Base-by-base conservation (phyloP, 2,113 vertebrate species). In the Petrocephalus microphthalmus region DNA sequence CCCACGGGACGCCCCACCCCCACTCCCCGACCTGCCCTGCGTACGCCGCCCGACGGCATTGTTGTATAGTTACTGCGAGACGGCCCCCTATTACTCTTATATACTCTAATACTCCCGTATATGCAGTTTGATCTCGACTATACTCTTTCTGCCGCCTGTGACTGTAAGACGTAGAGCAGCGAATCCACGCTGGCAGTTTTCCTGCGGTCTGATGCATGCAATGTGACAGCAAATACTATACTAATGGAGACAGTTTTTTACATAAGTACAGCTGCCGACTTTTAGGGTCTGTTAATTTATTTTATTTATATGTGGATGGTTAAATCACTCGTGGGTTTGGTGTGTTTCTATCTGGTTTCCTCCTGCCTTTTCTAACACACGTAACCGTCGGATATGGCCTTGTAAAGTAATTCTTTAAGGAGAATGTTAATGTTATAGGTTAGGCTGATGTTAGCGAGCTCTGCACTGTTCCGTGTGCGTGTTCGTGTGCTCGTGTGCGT, bases 331-430 rank as follows among this genome's bases (percentile, higher is more conserved):
- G 49, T 88, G 57, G 60, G 87, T 88, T 37, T 85, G 85, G 71
- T 78, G 89, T 87, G 84, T 64, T 90, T 57, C n/a, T 82, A 53
- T 88, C 20, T 81, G 87, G 74, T 33, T 56, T 57, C 37, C 53
- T 25, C 78, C 60, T 29, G 2, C 10, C 42, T 57, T 84, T 90
- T 74, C 47, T 88, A 53, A 52, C 33, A 88, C 78, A 78, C 89
- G 90, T 91, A 91, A 93, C 90, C 92, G 92, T 95, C 92, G 89
- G 90, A 90, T 91, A 93, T 93, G 95, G 95, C 95, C 94, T 95
- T 94, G 93, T 94, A 94, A 94, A 93, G 94, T 92, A 88, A 95
- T 94, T 95, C 94, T 93, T 96, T 94, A 94, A 94, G 87, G 52
- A 94, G 94, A 95, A 94, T 94, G 94, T 94, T 94, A 93, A 93